A percentile compares a stretch with the other conserved stretches of the same genome.
phyloP scores from a whole-genome alignment of 1,140 invertebrate species.

The Pseudomyrmex dendroicus region DNA sequence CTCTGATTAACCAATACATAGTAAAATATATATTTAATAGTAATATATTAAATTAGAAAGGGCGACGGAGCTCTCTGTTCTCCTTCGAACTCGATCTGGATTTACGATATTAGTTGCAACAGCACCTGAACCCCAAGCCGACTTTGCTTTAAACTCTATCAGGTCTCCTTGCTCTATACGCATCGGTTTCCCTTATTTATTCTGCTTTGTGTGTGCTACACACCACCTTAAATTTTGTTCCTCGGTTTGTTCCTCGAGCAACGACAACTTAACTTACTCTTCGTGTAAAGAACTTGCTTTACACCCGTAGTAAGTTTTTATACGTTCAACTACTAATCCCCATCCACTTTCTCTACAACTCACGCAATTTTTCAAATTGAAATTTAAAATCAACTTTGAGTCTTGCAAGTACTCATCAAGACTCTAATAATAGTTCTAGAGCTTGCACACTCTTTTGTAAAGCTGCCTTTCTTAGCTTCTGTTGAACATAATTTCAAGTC shows the following conservation, averaged over 20 bases:
- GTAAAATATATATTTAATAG: no score
- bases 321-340: no score
- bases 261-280: not conserved
- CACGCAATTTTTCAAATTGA: no score
- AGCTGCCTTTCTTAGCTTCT: no score
- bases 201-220: slow-evolving; percentile 46
- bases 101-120: slow-evolving; percentile 83
- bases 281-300: not conserved
- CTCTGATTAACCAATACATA: no score
- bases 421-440: no score
- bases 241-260: not conserved
- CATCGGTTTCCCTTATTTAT: slow-evolving; percentile 78
- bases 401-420: no score
- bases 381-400: no score
- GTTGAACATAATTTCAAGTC: no score
- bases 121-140: slow-evolving; percentile 79
- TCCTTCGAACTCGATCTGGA: slow-evolving; percentile 78
- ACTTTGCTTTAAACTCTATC: slow-evolving; percentile 71
- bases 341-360: no score
- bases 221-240: slow-evolving; percentile 11
- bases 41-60: not conserved
- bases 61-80: slow-evolving; percentile 65
- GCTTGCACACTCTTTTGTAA: no score
- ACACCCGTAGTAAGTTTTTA: not conserved
- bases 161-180: slow-evolving; percentile 61